Evolutionary conservation across 2,888 invertebrate genomes (phyloP).

Genomic region (Pharmacophagus antenor): DNA sequence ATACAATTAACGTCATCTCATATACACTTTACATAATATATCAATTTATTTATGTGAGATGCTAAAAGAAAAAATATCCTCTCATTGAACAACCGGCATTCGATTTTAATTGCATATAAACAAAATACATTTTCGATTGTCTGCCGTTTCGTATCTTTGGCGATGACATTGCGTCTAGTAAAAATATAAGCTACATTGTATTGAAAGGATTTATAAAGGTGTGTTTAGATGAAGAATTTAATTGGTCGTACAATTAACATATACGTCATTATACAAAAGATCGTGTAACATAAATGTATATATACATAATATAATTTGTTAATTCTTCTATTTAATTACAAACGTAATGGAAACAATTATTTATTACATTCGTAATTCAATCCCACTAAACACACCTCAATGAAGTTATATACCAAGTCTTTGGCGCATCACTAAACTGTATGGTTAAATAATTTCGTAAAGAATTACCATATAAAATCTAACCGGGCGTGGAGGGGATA

Average conservation of each 20-base stretch:
- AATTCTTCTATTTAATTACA: background rate
- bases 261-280: background rate
- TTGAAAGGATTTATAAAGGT: constrained; percentile 25
- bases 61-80: too few species aligned
- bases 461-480: constrained; percentile 40
- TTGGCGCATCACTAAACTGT: constrained; percentile 79
- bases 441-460: constrained; percentile 54
- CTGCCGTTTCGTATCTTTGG: constrained; percentile 28
- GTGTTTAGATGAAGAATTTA: constrained; percentile 20
- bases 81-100: too few species aligned
- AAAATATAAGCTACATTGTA: constrained; percentile 22
- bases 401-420: constrained; percentile 61
- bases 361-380: constrained; percentile 11
- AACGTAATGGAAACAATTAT: background rate
- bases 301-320: too few species aligned
- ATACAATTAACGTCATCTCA: too few species aligned
- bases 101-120: background rate
- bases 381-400: constrained; percentile 39
- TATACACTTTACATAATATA: too few species aligned
- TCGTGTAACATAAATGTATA: background rate
- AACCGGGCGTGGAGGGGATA: constrained; percentile 8
- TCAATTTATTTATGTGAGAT: too few species aligned
- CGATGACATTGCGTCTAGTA: constrained; percentile 23
- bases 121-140: background rate
- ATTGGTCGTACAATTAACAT: constrained; percentile 1